Percentiles rank a stretch among this genome's conserved stretches.
Conservation (phyloP, 2,888 invertebrate species). For the Terebella lapidaria region DNA sequence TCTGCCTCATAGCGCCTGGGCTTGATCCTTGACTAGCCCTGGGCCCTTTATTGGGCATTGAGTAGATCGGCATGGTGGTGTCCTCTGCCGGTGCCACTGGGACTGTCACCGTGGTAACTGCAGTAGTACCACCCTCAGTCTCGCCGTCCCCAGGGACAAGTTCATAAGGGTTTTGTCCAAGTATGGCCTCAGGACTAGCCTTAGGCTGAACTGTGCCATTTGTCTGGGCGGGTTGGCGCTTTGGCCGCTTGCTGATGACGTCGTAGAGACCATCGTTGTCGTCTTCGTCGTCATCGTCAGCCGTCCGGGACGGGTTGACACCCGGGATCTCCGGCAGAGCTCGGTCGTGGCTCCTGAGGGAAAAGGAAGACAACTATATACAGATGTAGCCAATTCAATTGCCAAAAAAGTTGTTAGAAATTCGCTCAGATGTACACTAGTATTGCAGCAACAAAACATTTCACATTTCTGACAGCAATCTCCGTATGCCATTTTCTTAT, state of each 20-base stretch:
- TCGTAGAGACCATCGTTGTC: conserved; percentile 19
- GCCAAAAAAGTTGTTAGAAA: too few species aligned
- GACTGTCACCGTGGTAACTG: not conserved
- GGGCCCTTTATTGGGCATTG: too few species aligned
- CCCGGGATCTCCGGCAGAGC: conserved; percentile 23
- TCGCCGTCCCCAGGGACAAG: conserved; percentile 11
- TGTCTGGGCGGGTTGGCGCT: not conserved
- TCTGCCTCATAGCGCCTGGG: not conserved
- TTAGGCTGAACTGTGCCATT: not conserved
- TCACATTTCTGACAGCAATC: too few species aligned
- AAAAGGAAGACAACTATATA: too few species aligned
- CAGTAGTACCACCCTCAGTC: not conserved
- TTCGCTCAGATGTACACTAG: too few species aligned
- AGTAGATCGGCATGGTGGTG: too few species aligned
- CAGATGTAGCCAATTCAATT: too few species aligned
- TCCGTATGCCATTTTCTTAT: too few species aligned
- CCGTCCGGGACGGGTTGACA: not conserved
- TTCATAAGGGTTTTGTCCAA: conserved; percentile 14
- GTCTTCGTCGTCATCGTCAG: conserved; percentile 18
- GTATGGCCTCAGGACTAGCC: not conserved
- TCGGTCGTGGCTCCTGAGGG: conserved; percentile 17
- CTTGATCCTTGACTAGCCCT: not conserved
- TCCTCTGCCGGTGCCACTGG: too few species aligned
- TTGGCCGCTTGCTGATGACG: conserved; percentile 14
- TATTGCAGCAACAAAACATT: too few species aligned